Base-by-base conservation (phyloP, 2,797 vertebrate species). In the Tragopan temminckii region DNA sequence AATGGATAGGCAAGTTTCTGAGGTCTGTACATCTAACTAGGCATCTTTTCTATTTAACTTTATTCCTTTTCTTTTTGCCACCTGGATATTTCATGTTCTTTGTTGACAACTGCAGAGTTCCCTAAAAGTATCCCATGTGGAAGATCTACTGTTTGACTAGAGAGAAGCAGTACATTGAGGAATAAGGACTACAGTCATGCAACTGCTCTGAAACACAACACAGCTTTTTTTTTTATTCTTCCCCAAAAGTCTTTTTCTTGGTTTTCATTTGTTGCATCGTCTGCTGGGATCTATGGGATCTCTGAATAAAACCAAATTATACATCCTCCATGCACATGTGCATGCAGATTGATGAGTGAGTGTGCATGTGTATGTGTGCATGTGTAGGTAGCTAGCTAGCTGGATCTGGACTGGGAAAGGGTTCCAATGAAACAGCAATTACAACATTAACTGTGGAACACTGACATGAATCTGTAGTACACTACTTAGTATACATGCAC, bases 111-210 rank as follows among this genome's bases (percentile, higher is more conserved):
- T 53, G 58, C 23, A 15, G 89, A 88, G 36, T 38, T 75, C 83
- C 52, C 29, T 67, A 59, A 67, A 87, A 64, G 46, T 90, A 3
- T 21, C 29, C 68, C 15, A 1, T 42, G 17, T 31, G 76, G 48
- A 85, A 53, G 77, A 58, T 53, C 75, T 42, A 61, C 20, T 61
- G 9, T 69, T 69, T 36, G 27, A 67, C 70, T 81, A 29, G 42
- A 85, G 45, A 85, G 12, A 13, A 76, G 52, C 61, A n/a, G 80
- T 10, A 1, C 42, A 18, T 93, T 92, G 36, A 50, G 68, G 76
- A 96, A 83, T 80, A 67, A 92, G 77, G 72, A 92, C 81, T 94
- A 31, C 63, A 58, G 84, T 89, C 70, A 81, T 35, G 11, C 36
- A 86, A 1, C 40, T 85, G n/a, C 62, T 70, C 45, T 79, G 45